Evolutionary conservation across 1,140 invertebrate species (phyloP).

Genomic region (Saccostrea cuccullata): DNA sequence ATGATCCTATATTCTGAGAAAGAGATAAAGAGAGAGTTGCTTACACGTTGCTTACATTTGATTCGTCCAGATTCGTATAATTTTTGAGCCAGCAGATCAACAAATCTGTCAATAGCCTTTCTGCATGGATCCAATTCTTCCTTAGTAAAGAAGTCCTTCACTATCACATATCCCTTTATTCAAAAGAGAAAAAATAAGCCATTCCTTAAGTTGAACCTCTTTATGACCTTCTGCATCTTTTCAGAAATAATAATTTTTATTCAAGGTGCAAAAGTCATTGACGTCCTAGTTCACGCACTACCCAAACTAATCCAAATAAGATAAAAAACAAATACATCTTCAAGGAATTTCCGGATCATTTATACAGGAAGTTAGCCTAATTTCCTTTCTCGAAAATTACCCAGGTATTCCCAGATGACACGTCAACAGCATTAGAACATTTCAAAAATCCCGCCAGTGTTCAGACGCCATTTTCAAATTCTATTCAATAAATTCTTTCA

Average conservation of each 20-base stretch:
- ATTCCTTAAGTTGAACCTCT: background rate
- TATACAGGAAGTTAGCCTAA: constrained; percentile 68
- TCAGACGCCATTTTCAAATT: background rate
- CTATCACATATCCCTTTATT: constrained; percentile 72
- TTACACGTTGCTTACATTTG: constrained; percentile 59
- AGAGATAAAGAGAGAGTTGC: no score
- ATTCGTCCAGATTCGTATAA: constrained; percentile 74
- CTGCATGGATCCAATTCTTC: constrained; percentile 71
- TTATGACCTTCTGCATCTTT: background rate
- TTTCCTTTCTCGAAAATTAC: background rate
- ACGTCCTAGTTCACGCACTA: no score
- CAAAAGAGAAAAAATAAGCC: background rate
- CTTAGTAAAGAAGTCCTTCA: constrained; percentile 71
- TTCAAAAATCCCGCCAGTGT: no score
- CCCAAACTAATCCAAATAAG: background rate
- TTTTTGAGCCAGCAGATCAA: constrained; percentile 74
- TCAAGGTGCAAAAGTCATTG: background rate
- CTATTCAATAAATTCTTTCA: background rate
- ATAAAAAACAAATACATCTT: constrained; percentile 63
- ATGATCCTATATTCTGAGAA: no score
- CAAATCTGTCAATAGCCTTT: constrained; percentile 69
- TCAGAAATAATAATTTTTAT: background rate
- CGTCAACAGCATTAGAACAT: background rate
- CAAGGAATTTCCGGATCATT: constrained; percentile 70
- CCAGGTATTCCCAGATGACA: background rate